A percentile compares a stretch with the other conserved stretches of the same genome.
Conservation (phyloP, 2,797 vertebrate species). For the Sebastes steindachneri region DNA sequence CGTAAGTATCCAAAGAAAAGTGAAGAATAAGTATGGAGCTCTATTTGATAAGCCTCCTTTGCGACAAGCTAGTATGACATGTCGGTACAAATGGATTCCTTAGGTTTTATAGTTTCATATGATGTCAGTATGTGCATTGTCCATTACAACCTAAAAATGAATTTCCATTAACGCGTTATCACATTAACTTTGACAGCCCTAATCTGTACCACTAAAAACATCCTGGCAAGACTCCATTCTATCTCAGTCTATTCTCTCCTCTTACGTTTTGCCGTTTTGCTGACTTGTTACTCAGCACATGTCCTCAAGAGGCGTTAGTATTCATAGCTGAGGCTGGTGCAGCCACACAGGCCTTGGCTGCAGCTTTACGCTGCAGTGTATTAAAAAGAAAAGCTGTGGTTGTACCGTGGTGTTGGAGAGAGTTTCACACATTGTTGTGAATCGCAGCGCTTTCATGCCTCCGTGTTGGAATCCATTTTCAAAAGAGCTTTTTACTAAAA, state of each 20-base stretch:
- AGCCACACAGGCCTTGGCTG: conserved; percentile 63
- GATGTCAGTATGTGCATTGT: background rate
- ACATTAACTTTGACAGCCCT: background rate
- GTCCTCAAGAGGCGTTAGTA: conserved; percentile 64
- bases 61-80: background rate
- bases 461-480: conserved; percentile 26
- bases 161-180: background rate
- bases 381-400: conserved; percentile 46
- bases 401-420: conserved; percentile 27
- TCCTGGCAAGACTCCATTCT: background rate
- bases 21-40: too few relatives aligned
- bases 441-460: conserved; percentile 39
- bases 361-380: conserved; percentile 56
- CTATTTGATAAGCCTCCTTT: background rate
- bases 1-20: too few relatives aligned
- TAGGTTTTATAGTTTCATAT: background rate
- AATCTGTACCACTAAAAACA: conserved; percentile 1
- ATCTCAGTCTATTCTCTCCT: background rate
- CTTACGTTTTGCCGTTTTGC: conserved; percentile 33
- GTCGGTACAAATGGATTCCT: background rate
- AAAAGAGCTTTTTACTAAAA: conserved; percentile 7
- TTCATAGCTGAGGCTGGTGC: conserved; percentile 66
- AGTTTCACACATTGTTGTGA: conserved; percentile 49
- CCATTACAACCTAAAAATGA: background rate
- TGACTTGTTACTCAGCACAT: conserved; percentile 58